Percentiles rank a stretch among this genome's conserved stretches.
Evolutionary conservation across 64 coral and sea anemone genomes (phyloP).

Genomic region (Stichodactyla mertensii): DNA sequence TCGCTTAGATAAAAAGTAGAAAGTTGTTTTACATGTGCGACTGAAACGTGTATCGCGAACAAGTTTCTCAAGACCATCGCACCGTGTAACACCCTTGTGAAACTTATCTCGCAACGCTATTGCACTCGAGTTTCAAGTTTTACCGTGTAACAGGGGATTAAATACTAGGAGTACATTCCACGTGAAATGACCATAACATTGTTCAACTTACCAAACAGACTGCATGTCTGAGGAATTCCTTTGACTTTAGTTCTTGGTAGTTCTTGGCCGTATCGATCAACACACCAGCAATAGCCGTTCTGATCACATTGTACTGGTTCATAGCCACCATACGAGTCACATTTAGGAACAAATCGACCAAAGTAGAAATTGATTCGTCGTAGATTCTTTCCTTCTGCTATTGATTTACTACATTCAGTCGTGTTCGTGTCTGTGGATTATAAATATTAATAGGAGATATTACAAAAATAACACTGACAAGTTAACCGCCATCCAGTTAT

Average conservation of each 20-base stretch:
- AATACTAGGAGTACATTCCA: background rate
- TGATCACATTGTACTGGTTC: slow-evolving; percentile 44
- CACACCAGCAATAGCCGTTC: slow-evolving; percentile 55
- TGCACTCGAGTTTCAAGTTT: too few relatives aligned
- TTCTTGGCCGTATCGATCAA: slow-evolving; percentile 59
- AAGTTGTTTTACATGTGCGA: too few relatives aligned
- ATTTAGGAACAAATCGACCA: slow-evolving; percentile 40
- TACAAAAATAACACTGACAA: too few relatives aligned
- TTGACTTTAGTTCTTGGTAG: slow-evolving; percentile 55
- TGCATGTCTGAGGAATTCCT: slow-evolving; percentile 37
- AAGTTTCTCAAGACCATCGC: too few relatives aligned
- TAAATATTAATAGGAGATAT: background rate
- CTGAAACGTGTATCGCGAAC: too few relatives aligned
- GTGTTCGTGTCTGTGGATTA: background rate
- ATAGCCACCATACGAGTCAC: slow-evolving; percentile 44
- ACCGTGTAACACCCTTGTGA: too few relatives aligned
- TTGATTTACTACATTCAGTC: slow-evolving; percentile 37
- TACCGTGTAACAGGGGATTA: too few relatives aligned
- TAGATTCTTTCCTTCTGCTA: slow-evolving; percentile 4
- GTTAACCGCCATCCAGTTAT: too few relatives aligned
- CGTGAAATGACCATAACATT: too few relatives aligned
- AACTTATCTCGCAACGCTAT: too few relatives aligned
- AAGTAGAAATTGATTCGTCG: slow-evolving; percentile 16
- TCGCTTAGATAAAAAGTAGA: too few relatives aligned
- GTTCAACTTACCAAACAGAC: slow-evolving; percentile 23